Evolutionary conservation across 2,113 vertebrate genomes (phyloP), one percentile per base, ranked within the genome.

Genomic region (Phaethon lepturus): DNA sequence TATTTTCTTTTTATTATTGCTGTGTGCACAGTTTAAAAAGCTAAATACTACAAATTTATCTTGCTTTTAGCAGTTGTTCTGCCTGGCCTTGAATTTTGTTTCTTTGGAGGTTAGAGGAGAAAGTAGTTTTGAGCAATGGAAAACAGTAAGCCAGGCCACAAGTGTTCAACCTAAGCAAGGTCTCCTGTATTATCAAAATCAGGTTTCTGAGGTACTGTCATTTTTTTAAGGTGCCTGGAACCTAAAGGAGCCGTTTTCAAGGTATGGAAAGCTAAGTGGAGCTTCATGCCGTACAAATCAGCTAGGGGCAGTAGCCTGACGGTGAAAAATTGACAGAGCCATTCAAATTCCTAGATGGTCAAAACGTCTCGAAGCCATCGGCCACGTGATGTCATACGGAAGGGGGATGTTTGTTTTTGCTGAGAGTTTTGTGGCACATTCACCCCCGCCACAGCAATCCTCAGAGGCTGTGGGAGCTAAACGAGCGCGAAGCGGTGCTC

Each of bases 371-470:
- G 0, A 24, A 71, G 67, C 4, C 17, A 0, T 45, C 2, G 5
- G 50, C 78, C 8, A 3, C 1, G 1, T 26, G 35, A 23, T 0
- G 0, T 7, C 1, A 3, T 0, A 13, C 3, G 7, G 45, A 42
- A 56, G 13, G 33, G 44, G n/a, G 52, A 2, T 11, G 24, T 38
- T 69, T 44, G 55, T 7, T 53, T 26, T 44, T 2, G 3, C 58
- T 1, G 8, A 8, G 53, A 10, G 47, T 22, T 75, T 4, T 11
- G 52, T 15, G 16, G 58, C 12, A 12, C 6, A 0, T 5, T 31
- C 47, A 1, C 11, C 49, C 23, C 44, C 3, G 2, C 0, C 3
- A 13, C 28, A 1, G 60, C 1, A 3, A 42, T 42, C 29, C 69
- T 64, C 33, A 0, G 67, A 19, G 55, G 28, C 74, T 13, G 18